Base-by-base conservation (phyloP, 1,140 invertebrate genomes). In the Leptopilina boulardi region DNA sequence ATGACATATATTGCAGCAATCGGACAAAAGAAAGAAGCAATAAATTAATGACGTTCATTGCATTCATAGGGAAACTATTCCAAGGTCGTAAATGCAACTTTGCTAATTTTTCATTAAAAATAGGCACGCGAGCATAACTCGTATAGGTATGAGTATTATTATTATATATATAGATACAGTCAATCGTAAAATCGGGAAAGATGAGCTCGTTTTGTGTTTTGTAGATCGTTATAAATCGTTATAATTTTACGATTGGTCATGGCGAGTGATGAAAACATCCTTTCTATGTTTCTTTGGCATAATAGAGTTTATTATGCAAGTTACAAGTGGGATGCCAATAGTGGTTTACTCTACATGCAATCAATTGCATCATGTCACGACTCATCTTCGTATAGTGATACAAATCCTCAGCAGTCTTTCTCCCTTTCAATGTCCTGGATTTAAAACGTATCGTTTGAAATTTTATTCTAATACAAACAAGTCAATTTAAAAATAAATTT, bases 301-400 rank as follows among this genome's bases (percentile, higher is more conserved):
- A 77, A 78, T 80, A 76, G 56, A 56, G 41, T 66, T 66, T 42
- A 74, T 86, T 84, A 73, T 79, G 83, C 73, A 86, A 83, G 5
- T 73, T 79, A 75, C 77, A 83, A 77, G 82, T 82, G 80, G 78
- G 73, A 80, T 21, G 70, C 19, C 51, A 47, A 71, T 73, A 56
- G 74, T 30, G 73, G 81, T 72, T 80, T 82, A 82, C 75, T 81
- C 80, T 81, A 83, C 75, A 85, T 84, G 81, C 80, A 83, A 80
- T 74, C 75, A 79, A 80, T 85, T 86, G 80, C 82, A 73, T 73
- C 82, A 84, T n/a, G 21, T 72, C 74, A 71, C 76, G 80, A 71
- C 56, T 72, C 83, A 83, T 86, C 81, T 84, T 84, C 51, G 78
- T 75, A 41, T 74, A 80, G 75, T 84, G 79, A 82, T 86, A 85